Base-by-base conservation (phyloP, 2,888 invertebrate genomes). In the Macropis europaea region DNA sequence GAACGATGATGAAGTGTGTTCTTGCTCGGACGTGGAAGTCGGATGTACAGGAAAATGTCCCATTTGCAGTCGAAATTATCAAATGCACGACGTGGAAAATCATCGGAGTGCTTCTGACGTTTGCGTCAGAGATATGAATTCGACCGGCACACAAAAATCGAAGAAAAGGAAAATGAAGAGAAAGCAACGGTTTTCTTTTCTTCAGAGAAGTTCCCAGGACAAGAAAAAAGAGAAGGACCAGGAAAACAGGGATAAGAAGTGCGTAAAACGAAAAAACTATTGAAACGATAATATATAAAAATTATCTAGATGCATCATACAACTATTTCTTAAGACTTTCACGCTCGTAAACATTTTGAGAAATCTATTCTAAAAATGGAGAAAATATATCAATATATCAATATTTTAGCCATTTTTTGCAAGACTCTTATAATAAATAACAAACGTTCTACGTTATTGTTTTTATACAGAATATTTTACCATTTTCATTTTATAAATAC, bases 181-280 rank as follows among this genome's bases (percentile, higher is more conserved):
- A 7, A 76, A 30, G 36, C 73, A 71, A 17, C 56, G 57, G 4
- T 56, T 53, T 6, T 68, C 63, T 6, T 59, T 64, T 22, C 40
- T 59, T 1, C 61, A 56, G 38, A 73, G 32, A 17, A 42, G 34
- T 15, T 56, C 26, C n/a, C 62, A 59, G 15, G 73, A 70, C 9
- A 70, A 47, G 24, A 75, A 81, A 13, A 68, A 47, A n/a, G 47
- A 68, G 2, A 73, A 78, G 50, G 73, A 77, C 11, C 54, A 56
- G 26, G 54, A 69, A 42, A 70, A 68, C 7, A 70, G 48, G 17
- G 64, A 74, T 22, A 68, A 61, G 50, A 76, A 76, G 76, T 64
- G 38, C 40, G 50, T 69, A 63, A 32, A 72, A 68, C 50, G 53
- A 34, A 45, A 28, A 34, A 22, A 19, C 52, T 52, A 26, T 28